phyloP scores from a whole-genome alignment of 2,797 vertebrate species.

The Mus minutoides region DNA sequence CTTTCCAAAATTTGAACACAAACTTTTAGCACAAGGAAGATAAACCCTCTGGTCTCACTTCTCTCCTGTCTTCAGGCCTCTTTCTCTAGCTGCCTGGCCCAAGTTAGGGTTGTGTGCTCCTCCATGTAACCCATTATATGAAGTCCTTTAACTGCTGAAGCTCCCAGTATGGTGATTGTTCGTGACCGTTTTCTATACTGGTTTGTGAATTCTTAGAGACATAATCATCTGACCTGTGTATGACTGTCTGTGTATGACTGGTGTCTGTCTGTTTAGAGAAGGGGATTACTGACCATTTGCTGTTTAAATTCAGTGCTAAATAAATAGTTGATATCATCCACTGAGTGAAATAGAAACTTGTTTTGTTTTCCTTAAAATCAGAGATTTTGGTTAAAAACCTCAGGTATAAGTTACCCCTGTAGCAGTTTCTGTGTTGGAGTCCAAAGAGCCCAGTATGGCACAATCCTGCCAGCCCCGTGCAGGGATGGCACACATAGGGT shows the following conservation, averaged over 20 bases:
- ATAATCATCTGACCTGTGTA: background rate
- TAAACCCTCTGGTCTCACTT: background rate
- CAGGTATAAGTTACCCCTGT: slow-evolving; percentile 9
- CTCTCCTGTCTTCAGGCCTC: background rate
- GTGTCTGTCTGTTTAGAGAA: background rate
- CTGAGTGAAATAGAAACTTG: slow-evolving; percentile 16
- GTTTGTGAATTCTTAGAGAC: slow-evolving; percentile 42
- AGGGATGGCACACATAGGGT: background rate
- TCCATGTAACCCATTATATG: background rate
- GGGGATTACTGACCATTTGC: slow-evolving; percentile 23
- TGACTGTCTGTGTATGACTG: background rate
- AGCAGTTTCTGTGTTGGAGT: background rate
- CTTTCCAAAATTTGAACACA: slow-evolving; percentile 32
- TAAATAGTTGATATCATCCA: background rate
- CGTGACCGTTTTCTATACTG: background rate
- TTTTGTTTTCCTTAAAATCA: background rate
- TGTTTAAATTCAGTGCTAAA: background rate
- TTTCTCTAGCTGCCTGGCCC: background rate
- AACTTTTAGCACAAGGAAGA: background rate
- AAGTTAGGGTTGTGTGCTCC: background rate
- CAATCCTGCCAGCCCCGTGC: background rate
- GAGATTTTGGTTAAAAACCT: background rate
- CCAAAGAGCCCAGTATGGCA: background rate
- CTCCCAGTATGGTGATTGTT: background rate
- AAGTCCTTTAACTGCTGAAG: background rate